Evolutionary conservation across 2,888 invertebrate species (phyloP).

Genomic region (Byasa hedistus): DNA sequence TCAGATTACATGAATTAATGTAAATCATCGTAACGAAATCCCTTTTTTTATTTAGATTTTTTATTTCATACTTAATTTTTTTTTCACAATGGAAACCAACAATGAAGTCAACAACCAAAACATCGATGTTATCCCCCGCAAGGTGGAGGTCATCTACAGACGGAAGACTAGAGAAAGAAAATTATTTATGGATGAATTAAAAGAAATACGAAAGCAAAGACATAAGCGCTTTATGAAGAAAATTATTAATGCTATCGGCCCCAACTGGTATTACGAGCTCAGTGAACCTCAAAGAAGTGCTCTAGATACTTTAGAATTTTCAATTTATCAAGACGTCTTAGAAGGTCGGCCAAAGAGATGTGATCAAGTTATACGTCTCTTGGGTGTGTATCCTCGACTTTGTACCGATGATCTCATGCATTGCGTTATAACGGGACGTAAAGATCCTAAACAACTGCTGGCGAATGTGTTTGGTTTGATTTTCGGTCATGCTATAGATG

Average conservation of each 20-base stretch:
- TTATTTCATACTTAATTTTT: constrained; percentile 22
- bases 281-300: constrained; percentile 60
- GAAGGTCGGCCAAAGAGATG: constrained; percentile 59
- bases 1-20: constrained; percentile 12
- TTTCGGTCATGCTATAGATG: constrained; percentile 57
- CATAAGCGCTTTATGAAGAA: constrained; percentile 41
- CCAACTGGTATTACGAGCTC: constrained; percentile 68
- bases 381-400: constrained; percentile 61
- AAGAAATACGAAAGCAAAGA: constrained; percentile 46
- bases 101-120: constrained; percentile 1
- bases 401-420: constrained; percentile 53
- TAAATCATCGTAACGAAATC: constrained; percentile 23
- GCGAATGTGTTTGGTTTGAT: constrained; percentile 56
- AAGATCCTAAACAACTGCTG: constrained; percentile 65
- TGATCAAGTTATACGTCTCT: constrained; percentile 44
- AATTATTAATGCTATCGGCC: constrained; percentile 53
- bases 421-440: constrained; percentile 52
- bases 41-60: constrained; percentile 11
- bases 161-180: constrained; percentile 55
- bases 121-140: constrained; percentile 21
- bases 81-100: constrained; percentile 35
- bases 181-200: constrained; percentile 66
- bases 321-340: constrained; percentile 64
- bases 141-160: constrained; percentile 53
- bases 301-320: constrained; percentile 50